phyloP scores from a whole-genome alignment of 2,797 vertebrate genomes.

The Acrossocheilus wenchowensis region DNA sequence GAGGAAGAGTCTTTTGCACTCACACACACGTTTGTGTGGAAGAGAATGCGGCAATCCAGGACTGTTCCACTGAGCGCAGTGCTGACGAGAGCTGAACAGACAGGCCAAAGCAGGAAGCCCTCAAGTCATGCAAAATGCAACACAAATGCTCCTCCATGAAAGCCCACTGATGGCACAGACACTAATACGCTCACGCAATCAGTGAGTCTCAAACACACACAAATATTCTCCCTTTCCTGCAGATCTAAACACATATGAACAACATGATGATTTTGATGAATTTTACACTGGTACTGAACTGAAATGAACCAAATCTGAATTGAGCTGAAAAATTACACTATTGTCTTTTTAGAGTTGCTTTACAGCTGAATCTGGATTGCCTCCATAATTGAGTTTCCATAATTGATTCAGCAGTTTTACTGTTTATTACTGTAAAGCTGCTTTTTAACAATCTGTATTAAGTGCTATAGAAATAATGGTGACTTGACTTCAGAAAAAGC shows the following conservation, averaged over 20 bases:
- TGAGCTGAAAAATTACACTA: not conserved
- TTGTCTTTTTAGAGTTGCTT: not conserved
- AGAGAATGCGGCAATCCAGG: constrained; percentile 73
- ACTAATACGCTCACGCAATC: constrained; percentile 59
- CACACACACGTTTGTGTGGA: constrained; percentile 15
- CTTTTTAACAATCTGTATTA: not conserved
- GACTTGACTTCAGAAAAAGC: not conserved
- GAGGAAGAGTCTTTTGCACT: constrained; percentile 27
- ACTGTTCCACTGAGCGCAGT: constrained; percentile 84
- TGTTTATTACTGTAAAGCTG: not conserved
- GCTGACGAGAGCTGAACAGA: constrained; percentile 94
- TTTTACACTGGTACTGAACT: not conserved
- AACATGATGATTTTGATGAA: not conserved
- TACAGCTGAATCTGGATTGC: not conserved
- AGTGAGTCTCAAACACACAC: constrained; percentile 46
- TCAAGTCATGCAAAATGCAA: constrained; percentile 95
- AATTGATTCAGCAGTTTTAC: not conserved
- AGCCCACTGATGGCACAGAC: constrained; percentile 74
- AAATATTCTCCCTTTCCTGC: constrained; percentile 16
- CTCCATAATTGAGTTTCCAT: not conserved
- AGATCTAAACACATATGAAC: constrained; percentile 11
- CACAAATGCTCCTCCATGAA: constrained; percentile 86
- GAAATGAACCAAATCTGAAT: not conserved
- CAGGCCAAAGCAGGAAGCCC: constrained; percentile 91
- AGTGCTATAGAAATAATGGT: not conserved